Percentiles rank a stretch among this genome's conserved stretches.
Evolutionary conservation across 2,797 vertebrate species (phyloP).

Genomic region (Margarornis squamiger): DNA sequence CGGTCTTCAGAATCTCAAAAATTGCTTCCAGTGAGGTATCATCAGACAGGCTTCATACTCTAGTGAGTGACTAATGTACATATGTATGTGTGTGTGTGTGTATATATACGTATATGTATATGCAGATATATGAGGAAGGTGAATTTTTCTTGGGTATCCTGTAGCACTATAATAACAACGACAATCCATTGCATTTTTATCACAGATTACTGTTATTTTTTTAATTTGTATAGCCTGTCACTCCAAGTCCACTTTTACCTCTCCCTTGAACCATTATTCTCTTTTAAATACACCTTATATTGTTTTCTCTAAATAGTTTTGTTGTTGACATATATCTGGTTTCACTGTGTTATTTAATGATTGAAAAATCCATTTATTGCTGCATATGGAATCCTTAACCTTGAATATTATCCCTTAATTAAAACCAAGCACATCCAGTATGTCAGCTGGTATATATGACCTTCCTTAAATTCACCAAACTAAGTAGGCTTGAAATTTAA

Average conservation of each 20-base stretch:
- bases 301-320: neutral
- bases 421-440: neutral
- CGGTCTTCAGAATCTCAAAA: neutral
- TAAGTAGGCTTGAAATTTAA: neutral
- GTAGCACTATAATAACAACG: neutral
- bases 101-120: no score
- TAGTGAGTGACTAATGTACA: neutral
- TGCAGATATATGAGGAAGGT: neutral
- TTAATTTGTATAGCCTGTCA: neutral
- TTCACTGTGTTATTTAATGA: neutral
- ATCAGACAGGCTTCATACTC: neutral
- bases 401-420: neutral
- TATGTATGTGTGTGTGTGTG: rapidly evolving
- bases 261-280: neutral
- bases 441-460: neutral
- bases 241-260: neutral
- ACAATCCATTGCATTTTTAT: neutral
- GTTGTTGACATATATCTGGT: neutral
- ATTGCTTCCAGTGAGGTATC: neutral
- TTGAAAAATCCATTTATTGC: constrained; percentile 7
- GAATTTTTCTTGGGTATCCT: neutral
- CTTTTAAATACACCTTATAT: neutral
- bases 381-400: neutral
- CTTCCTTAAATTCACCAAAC: neutral
- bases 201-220: neutral